Evolutionary conservation across 1,140 invertebrate genomes (phyloP).

Genomic region (Planococcus citri): DNA sequence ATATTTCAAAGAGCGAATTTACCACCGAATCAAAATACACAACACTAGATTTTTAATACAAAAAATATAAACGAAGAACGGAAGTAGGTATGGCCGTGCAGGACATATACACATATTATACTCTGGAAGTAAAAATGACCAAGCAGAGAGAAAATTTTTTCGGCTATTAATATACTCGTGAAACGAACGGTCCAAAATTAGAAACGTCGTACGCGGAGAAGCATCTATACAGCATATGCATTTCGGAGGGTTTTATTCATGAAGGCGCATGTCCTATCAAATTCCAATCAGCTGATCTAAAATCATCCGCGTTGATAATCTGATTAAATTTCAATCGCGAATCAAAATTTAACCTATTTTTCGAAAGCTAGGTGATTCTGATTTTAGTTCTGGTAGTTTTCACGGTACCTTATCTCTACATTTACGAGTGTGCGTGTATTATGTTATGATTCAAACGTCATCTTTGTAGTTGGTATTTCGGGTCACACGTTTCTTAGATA

Average conservation of each 20-base stretch:
- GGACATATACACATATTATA: neutral
- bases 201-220: conserved; percentile 10
- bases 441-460: too few relatives aligned
- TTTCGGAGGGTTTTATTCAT: neutral
- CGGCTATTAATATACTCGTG: conserved; percentile 12
- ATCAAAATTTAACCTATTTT: too few relatives aligned
- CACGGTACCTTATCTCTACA: too few relatives aligned
- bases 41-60: too few relatives aligned
- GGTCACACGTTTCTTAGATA: too few relatives aligned
- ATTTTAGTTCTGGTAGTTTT: too few relatives aligned
- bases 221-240: neutral
- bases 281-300: neutral
- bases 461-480: too few relatives aligned
- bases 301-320: too few relatives aligned
- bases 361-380: too few relatives aligned
- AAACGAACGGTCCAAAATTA: conserved; percentile 9
- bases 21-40: neutral
- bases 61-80: neutral
- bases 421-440: too few relatives aligned
- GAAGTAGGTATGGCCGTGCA: neutral
- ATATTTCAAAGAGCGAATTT: neutral
- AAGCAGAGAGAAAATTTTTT: neutral
- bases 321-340: too few relatives aligned
- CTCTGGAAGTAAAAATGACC: neutral
- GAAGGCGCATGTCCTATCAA: neutral